phyloP scores from a whole-genome alignment of 2,888 invertebrate species.

The Hermodice carunculata region DNA sequence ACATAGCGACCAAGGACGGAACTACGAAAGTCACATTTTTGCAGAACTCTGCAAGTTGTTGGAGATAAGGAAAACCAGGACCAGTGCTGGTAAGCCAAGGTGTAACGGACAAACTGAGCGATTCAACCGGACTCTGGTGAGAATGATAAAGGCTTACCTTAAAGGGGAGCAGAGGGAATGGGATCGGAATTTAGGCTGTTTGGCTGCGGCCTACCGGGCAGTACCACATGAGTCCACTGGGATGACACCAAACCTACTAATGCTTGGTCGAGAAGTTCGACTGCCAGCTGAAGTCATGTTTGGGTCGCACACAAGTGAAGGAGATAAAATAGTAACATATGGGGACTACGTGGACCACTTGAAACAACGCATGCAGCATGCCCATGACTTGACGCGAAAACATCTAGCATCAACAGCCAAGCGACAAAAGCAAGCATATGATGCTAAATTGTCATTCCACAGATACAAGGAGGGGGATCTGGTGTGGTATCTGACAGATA shows the following conservation, averaged over 20 bases:
- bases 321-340: neutral
- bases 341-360: neutral
- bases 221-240: neutral
- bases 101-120: conserved; percentile 34
- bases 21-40: no score
- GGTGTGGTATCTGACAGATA: neutral
- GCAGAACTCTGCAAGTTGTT: no score
- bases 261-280: neutral
- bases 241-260: neutral
- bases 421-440: neutral
- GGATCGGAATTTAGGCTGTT: conserved; percentile 20
- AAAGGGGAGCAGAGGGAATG: conserved; percentile 23
- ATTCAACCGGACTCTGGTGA: conserved; percentile 30
- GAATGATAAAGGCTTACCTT: conserved; percentile 32
- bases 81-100: conserved; percentile 29
- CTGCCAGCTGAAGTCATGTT: neutral
- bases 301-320: neutral
- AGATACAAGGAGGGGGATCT: neutral
- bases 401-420: neutral
- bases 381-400: neutral
- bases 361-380: neutral
- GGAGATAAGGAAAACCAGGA: no score
- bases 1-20: no score
- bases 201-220: neutral
- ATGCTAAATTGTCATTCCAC: neutral